Evolutionary conservation across 2,888 invertebrate species (phyloP), one percentile per base, ranked within the genome.

Genomic region (Chrysolina haemoptera): DNA sequence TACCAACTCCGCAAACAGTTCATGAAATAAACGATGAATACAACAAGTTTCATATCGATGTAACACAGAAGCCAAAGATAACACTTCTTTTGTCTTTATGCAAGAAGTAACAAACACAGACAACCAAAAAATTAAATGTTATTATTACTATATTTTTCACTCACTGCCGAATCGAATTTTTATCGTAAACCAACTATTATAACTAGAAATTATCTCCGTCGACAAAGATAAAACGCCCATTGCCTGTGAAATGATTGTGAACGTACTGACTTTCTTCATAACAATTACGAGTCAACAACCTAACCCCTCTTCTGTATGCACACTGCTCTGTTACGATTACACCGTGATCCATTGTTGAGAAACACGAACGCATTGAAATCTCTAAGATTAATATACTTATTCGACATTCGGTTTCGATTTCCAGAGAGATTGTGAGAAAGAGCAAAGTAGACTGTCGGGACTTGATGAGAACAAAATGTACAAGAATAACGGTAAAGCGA

Each of bases 201-300:
- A n/a, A 59, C 59, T 22, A 22, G 59, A 59, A 59, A 59, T 35
- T 9, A 59, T 59, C 18, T 53, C 65, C 65, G 22, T 46, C 43
- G 43, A 22, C 11, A 27, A 59, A 5, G 59, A 59, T 27, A 16
- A 27, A 59, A 59, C 18, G 59, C 59, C 59, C 22, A 35, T 27
- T 35, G 59, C 14, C 35, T 35, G 59, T 59, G 35, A 35, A 59
- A 14, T 27, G 59, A 27, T 27, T n/a, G 59, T 35, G 59, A 35
- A 59, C 59, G 35, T 35, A 59, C 67, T 50, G 48, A 74, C 74
- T 74, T 74, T 74, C 74, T 74, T 74, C 69, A 74, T 53, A 74
- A 74, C 70, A 74, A 74, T 74, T 40, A 41, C 71, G 68, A 68
- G 71, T 71, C 71, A 71, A 74, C 68, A 71, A 74, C 71, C 74